Evolutionary conservation across 2,888 invertebrate species (phyloP).

Genomic region (Ceraclea dissimilis): DNA sequence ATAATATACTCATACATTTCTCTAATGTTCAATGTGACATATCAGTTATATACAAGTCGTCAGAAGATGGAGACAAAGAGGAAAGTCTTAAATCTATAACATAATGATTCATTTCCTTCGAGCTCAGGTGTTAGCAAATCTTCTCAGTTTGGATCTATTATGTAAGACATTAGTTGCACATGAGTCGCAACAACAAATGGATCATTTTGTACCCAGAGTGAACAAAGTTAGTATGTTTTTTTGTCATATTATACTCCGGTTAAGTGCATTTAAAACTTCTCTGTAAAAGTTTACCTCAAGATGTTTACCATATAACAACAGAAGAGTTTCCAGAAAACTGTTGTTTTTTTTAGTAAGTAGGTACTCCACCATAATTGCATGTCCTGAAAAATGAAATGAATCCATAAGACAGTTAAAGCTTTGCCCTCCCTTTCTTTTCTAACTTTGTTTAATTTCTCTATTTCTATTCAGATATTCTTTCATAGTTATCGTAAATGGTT

Average conservation of each 20-base stretch:
- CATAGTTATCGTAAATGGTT: conserved; percentile 3
- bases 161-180: conserved; percentile 16
- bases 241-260: conserved; percentile 21
- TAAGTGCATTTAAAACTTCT: conserved; percentile 25
- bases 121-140: conserved; percentile 23
- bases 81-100: conserved; percentile 8
- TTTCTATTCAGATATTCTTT: conserved; percentile 7
- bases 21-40: conserved; percentile 8
- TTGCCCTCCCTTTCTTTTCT: neutral
- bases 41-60: conserved; percentile 1
- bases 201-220: conserved; percentile 25
- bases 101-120: conserved; percentile 15
- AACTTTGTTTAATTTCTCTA: conserved; percentile 10
- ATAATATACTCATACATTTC: neutral
- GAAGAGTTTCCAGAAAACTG: conserved; percentile 17
- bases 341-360: conserved; percentile 13
- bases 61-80: neutral
- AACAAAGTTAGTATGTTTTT: conserved; percentile 23
- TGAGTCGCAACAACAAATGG: conserved; percentile 23
- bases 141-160: conserved; percentile 19
- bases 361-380: conserved; percentile 13
- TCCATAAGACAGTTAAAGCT: conserved; percentile 13
- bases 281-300: conserved; percentile 18
- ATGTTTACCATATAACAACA: conserved; percentile 20
- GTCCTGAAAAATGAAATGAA: conserved; percentile 16